Evolutionary conservation across 2,797 vertebrate genomes (phyloP).

Genomic region (Chaetodon trifasciatus): DNA sequence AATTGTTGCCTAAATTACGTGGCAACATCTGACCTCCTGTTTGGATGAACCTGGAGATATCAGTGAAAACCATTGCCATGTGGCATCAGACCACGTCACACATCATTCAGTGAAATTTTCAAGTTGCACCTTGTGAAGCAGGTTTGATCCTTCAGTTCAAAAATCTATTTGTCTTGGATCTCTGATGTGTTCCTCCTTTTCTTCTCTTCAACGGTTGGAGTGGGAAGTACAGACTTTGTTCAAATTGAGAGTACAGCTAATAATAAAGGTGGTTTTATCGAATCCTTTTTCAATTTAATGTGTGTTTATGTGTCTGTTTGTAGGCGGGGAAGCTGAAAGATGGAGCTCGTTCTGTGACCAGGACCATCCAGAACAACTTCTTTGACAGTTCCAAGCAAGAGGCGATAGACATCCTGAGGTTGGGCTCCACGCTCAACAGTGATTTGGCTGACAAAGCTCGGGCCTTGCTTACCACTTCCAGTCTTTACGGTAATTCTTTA

Average conservation of each 20-base stretch:
- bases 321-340: conserved; percentile 99
- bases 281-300: neutral
- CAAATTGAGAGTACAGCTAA: neutral
- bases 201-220: conserved; percentile 22
- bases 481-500: conserved; percentile 93
- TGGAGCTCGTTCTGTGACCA: conserved; percentile 97
- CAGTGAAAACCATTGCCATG: neutral
- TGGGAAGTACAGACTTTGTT: neutral
- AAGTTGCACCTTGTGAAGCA: conserved; percentile 5
- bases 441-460: conserved; percentile 99
- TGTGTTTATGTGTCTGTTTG: conserved; percentile 22
- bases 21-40: conserved; percentile 10
- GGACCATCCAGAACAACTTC: conserved; percentile 99
- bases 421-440: conserved; percentile 98
- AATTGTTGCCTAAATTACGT: conserved; percentile 1
- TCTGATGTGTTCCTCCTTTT: conserved; percentile 40
- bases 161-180: conserved; percentile 21
- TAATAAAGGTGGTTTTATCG: neutral
- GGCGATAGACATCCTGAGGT: conserved; percentile 96
- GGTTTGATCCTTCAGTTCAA: conserved; percentile 31
- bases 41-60: conserved; percentile 31
- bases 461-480: conserved; percentile 96
- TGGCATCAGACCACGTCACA: neutral
- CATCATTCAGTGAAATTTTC: conserved; percentile 23
- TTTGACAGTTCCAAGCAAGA: conserved; percentile 99